phyloP scores from a whole-genome alignment of 2,797 vertebrate genomes.

The Myotis vivesi region DNA sequence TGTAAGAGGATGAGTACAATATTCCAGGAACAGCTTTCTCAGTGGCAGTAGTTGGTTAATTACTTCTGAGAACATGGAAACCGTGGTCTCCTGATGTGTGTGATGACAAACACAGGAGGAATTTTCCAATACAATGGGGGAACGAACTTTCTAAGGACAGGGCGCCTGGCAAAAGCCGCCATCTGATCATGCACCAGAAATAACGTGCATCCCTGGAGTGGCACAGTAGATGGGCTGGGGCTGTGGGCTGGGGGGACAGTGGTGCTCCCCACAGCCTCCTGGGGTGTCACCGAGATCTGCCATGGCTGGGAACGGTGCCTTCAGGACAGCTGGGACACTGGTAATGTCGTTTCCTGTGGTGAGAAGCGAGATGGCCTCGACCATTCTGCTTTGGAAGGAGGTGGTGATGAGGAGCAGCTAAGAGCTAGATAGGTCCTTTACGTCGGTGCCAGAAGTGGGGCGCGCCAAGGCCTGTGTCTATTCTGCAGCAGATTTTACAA shows the following conservation, averaged over 20 bases:
- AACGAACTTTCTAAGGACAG: slow-evolving; percentile 62
- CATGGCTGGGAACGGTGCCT: background rate
- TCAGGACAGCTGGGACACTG: background rate
- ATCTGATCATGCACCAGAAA: slow-evolving; percentile 3
- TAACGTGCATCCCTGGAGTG: background rate
- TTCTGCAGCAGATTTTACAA: background rate
- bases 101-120: slow-evolving; percentile 63
- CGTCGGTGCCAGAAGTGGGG: background rate
- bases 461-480: background rate
- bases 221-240: background rate
- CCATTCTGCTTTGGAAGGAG: background rate
- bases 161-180: slow-evolving; percentile 50
- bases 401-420: background rate
- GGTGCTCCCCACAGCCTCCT: background rate
- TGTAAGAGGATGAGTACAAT: slow-evolving; percentile 55
- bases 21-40: slow-evolving; percentile 62
- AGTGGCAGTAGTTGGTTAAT: slow-evolving; percentile 53
- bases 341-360: background rate
- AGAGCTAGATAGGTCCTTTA: background rate
- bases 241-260: background rate
- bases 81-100: slow-evolving; percentile 60
- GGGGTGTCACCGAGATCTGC: background rate
- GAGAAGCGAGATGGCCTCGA: slow-evolving; percentile 8
- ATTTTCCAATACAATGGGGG: slow-evolving; percentile 70
- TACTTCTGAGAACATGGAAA: slow-evolving; percentile 74